phyloP scores from a whole-genome alignment of 2,113 vertebrate genomes.

The Ahaetulla prasina region DNA sequence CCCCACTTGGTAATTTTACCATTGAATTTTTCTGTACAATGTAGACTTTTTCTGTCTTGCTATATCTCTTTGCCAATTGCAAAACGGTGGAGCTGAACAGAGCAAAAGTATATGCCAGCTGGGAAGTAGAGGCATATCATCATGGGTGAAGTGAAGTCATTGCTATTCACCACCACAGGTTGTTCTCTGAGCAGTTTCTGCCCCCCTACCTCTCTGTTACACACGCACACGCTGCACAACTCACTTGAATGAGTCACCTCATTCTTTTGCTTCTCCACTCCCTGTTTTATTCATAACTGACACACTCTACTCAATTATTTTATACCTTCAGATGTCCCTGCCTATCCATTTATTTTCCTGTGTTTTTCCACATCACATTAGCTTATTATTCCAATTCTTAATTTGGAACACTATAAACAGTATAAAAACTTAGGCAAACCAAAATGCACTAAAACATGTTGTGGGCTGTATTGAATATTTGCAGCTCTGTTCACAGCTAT shows the following conservation, averaged over 20 bases:
- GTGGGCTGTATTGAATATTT: not conserved
- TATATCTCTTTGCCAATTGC: not conserved
- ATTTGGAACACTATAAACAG: not conserved
- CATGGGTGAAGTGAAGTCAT: fast-evolving
- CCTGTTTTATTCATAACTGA: not conserved
- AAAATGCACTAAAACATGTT: not conserved
- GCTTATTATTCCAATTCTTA: not conserved
- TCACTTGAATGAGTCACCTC: not conserved
- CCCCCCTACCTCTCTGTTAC: not conserved
- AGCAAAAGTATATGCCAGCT: not conserved
- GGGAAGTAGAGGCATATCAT: slow-evolving; percentile 2
- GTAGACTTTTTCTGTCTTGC: not conserved
- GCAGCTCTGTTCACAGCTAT: not conserved
- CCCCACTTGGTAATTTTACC: not conserved
- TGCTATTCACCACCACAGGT: not conserved
- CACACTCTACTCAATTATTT: not conserved
- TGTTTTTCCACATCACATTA: not conserved
- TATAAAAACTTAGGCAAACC: too few species aligned
- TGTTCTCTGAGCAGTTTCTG: not conserved
- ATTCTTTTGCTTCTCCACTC: not conserved
- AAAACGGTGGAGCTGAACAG: not conserved
- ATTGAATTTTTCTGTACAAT: fast-evolving
- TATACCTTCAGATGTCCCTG: not conserved
- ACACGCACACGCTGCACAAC: not conserved
- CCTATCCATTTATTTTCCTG: not conserved